Evolutionary conservation across 64 coral and sea anemone species (phyloP).

Genomic region (Pocillopora verrucosa): DNA sequence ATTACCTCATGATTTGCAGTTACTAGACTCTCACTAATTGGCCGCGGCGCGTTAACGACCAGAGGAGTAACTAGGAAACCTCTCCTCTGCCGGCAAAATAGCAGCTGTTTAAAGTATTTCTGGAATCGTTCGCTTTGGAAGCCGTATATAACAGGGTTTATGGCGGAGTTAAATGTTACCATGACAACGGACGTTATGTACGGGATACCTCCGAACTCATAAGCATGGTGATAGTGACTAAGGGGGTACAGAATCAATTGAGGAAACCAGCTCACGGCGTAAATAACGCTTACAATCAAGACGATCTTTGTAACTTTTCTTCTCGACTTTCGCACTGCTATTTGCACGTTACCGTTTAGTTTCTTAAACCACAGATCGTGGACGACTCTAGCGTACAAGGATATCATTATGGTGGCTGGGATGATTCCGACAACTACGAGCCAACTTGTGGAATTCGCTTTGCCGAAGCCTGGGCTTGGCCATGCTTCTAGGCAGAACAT

Average conservation of each 20-base stretch:
- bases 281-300: constrained; percentile 13
- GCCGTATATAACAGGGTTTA: constrained; percentile 19
- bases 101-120: constrained; percentile 3
- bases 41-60: background rate
- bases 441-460: background rate
- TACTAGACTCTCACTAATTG: background rate
- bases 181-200: constrained; percentile 2
- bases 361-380: constrained; percentile 16
- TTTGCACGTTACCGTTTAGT: background rate
- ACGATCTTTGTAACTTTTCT: constrained; percentile 22
- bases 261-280: constrained; percentile 28
- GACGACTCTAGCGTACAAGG: constrained; percentile 7
- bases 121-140: constrained; percentile 5
- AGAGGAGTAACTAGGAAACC: background rate
- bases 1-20: background rate
- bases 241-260: background rate
- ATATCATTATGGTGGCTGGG: background rate
- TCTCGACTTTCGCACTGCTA: background rate
- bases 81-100: background rate
- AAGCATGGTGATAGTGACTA: background rate
- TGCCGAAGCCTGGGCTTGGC: background rate
- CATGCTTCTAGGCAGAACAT: constrained; percentile 8
- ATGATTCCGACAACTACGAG: background rate
- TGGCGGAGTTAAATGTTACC: constrained; percentile 27
- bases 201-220: background rate